phyloP scores from a whole-genome alignment of 2,797 vertebrate species.

The Peromyscus attwateri region DNA sequence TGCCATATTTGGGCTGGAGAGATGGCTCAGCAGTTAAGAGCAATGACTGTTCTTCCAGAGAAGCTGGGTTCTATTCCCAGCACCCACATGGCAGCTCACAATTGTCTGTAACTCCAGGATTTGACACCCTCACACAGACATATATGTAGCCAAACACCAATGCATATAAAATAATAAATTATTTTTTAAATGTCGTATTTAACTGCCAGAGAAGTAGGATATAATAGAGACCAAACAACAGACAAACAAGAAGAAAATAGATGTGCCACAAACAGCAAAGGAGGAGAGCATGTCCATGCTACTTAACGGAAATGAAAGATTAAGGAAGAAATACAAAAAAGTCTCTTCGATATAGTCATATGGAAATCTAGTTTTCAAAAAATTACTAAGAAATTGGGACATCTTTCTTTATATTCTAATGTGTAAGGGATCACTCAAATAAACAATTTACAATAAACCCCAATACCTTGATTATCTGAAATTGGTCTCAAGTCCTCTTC shows the following conservation, averaged over 20 bases:
- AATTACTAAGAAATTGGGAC: slow-evolving; percentile 14
- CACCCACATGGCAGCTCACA: neutral
- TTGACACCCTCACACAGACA: neutral
- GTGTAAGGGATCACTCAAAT: neutral
- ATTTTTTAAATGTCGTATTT: neutral
- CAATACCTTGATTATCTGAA: slow-evolving; percentile 72
- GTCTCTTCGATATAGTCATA: neutral
- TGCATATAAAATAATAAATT: neutral
- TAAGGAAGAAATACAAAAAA: slow-evolving; percentile 30
- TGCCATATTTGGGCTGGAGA: neutral
- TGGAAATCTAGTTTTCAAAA: neutral
- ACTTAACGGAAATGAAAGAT: neutral
- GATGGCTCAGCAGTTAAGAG: neutral
- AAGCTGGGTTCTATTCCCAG: neutral
- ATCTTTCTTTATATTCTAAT: slow-evolving; percentile 1
- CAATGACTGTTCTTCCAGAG: neutral
- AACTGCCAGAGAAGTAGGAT: neutral
- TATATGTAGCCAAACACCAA: neutral
- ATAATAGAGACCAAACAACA: neutral
- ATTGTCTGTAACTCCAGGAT: neutral
- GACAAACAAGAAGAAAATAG: neutral
- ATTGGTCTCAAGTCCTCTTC: slow-evolving; percentile 64
- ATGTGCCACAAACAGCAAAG: neutral
- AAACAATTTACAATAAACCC: slow-evolving; percentile 43
- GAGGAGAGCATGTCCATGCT: neutral